Evolutionary conservation across 2,113 vertebrate species (phyloP), one percentile per base, ranked within the genome.

Genomic region (Leucopsar rothschildi): DNA sequence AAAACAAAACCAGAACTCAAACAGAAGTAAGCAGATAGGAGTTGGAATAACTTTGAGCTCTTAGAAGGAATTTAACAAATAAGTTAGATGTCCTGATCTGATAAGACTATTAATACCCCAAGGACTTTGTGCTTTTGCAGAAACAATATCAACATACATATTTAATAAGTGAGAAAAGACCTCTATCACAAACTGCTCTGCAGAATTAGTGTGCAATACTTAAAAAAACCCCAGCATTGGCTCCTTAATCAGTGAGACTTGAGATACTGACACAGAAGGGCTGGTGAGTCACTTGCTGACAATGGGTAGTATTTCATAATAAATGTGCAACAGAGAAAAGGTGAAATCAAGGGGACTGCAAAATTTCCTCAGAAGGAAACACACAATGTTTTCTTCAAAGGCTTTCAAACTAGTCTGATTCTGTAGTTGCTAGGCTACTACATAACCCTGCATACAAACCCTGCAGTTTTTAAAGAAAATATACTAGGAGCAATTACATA

Each of bases 251-350:
- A 87, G 25, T 3, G 19, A 27, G 28, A 65, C 50, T 93, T 23
- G 65, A 80, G 66, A 80, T 11, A 69, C 0, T 66, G 64, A 53
- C 22, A 15, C 27, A 37, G 4, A 11, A 93, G 33, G 39, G 40
- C 55, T 44, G 50, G 93, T 95, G 90, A 95, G 56, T 95, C 85
- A 94, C 60, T 94, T 77, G 66, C 75, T 96, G 70, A 86, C 81
- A 85, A 72, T 1, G 22, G 40, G 15, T 28, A 71, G 21, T 55
- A 64, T 55, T 64, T 77, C 61, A 50, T 70, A 89, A 90, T 39
- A 82, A 95, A 94, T 27, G 65, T 9, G 6, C 22, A 37, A 63
- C 55, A 80, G 45, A 88, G 61, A 83, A 91, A 84, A 94, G 82
- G 90, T 93, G 87, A 96, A 95, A 80, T 86, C 79, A 94, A 93